Evolutionary conservation across 2,113 vertebrate genomes (phyloP).

Genomic region (Heterocephalus glaber): DNA sequence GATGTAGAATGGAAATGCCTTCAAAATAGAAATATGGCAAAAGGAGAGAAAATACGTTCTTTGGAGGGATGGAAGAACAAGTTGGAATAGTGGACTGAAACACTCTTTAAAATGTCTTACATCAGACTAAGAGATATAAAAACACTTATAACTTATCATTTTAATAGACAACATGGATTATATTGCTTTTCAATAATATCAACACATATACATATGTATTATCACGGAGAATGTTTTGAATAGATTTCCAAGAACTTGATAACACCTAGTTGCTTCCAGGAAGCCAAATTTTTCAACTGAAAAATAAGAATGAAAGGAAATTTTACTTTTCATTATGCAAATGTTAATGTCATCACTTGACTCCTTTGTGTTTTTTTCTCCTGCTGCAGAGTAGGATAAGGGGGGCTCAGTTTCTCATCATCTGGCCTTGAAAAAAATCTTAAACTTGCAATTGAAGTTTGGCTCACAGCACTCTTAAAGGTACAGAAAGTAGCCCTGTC

Average conservation of each 20-base stretch:
- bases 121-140: neutral
- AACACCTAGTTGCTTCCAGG: neutral
- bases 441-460: neutral
- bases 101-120: neutral
- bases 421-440: neutral
- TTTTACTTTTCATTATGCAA: neutral
- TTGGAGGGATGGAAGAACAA: neutral
- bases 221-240: neutral
- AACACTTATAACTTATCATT: neutral
- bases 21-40: neutral
- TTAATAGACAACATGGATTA: neutral
- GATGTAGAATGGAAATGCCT: neutral
- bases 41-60: neutral
- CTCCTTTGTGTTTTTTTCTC: neutral
- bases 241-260: neutral
- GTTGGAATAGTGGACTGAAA: neutral
- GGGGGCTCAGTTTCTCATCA: neutral
- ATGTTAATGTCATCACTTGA: neutral
- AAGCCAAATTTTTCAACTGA: neutral
- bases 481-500: neutral
- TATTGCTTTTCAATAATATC: neutral
- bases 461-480: neutral
- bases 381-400: neutral
- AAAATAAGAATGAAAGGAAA: neutral
- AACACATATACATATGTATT: neutral